Evolutionary conservation across 2,113 vertebrate genomes (phyloP).

Genomic region (Morone chrysops): DNA sequence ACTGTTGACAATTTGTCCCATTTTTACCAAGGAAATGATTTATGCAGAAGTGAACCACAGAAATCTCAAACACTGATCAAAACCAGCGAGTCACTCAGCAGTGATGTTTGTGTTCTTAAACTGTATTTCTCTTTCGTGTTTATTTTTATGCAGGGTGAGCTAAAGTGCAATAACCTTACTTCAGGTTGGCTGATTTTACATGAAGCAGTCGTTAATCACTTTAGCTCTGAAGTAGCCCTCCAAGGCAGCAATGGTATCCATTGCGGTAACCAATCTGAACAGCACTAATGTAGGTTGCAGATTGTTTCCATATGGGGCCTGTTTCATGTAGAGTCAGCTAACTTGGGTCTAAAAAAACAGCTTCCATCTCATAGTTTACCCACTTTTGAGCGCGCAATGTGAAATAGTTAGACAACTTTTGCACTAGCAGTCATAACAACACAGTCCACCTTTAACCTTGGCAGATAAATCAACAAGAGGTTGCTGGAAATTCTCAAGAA

Average conservation of each 20-base stretch:
- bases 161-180: slow-evolving; percentile 53
- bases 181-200: slow-evolving; percentile 63
- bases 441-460: slow-evolving; percentile 56
- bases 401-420: slow-evolving; percentile 59
- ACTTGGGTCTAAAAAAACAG: slow-evolving; percentile 55
- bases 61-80: slow-evolving; percentile 67
- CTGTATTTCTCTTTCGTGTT: slow-evolving; percentile 58
- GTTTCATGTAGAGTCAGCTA: slow-evolving; percentile 44
- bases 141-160: slow-evolving; percentile 70
- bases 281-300: slow-evolving; percentile 66
- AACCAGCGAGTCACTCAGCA: slow-evolving; percentile 51
- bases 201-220: slow-evolving; percentile 78
- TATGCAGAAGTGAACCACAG: slow-evolving; percentile 55
- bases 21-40: slow-evolving; percentile 65
- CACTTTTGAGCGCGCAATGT: slow-evolving; percentile 35
- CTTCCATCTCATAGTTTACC: slow-evolving; percentile 55
- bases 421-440: slow-evolving; percentile 64
- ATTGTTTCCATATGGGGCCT: slow-evolving; percentile 83
- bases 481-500: slow-evolving; percentile 6
- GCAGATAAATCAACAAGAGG: slow-evolving; percentile 46
- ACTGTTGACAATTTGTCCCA: slow-evolving; percentile 55
- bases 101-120: slow-evolving; percentile 59
- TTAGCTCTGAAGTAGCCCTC: slow-evolving; percentile 58
- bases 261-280: slow-evolving; percentile 76
- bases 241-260: slow-evolving; percentile 70